Evolutionary conservation across 2,113 vertebrate genomes (phyloP).

Genomic region (Bos taurus): ARS-UCD2.0 NC_037331.1:108957001-108957500

Average conservation of each 20-base stretch:
- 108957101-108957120: background rate
- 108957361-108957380: too few species aligned
- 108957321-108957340: too few species aligned
- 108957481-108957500: accelerated
- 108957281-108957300: too few species aligned
- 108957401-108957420: accelerated
- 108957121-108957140: background rate
- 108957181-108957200: background rate
- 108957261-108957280: background rate
- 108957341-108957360: too few species aligned
- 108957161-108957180: background rate
- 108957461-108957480: too few species aligned
- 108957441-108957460: too few species aligned
- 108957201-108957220: background rate
- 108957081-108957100: background rate
- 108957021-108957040: too few species aligned
- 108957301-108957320: too few species aligned
- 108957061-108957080: background rate
- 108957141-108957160: background rate
- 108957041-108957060: background rate
- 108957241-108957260: background rate
- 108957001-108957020: background rate
- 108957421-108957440: too few species aligned
- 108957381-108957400: too few species aligned
- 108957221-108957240: background rate